A percentile compares a stretch with the other conserved stretches of the same genome.
Evolutionary conservation across 2,888 invertebrate genomes (phyloP).

Genomic region (Andrena bicolor): DNA sequence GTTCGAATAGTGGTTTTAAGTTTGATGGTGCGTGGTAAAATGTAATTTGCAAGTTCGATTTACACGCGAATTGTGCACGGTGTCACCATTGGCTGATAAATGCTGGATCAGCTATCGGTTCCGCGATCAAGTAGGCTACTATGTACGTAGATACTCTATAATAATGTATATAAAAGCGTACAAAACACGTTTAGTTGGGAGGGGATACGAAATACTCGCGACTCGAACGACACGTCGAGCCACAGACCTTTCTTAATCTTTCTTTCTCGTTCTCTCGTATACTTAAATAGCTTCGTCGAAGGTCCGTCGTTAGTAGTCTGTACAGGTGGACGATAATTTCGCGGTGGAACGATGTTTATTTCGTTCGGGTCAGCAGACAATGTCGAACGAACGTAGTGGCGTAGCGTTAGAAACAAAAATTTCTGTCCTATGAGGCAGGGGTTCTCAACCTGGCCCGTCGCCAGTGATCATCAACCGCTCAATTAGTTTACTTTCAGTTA

Average conservation of each 20-base stretch:
- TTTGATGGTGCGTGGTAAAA: neutral
- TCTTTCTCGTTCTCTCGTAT: slow-evolving; percentile 37
- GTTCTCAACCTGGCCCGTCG: neutral
- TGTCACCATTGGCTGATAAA: slow-evolving; percentile 27
- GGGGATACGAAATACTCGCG: slow-evolving; percentile 36
- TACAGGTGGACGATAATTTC: slow-evolving; percentile 38
- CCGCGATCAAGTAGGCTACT: slow-evolving; percentile 45
- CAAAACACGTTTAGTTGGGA: slow-evolving; percentile 50
- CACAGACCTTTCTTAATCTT: slow-evolving; percentile 9
- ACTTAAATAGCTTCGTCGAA: slow-evolving; percentile 43
- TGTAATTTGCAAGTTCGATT: slow-evolving; percentile 13
- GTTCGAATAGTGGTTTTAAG: neutral
- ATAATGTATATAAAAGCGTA: slow-evolving; percentile 64
- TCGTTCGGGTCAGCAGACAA: neutral
- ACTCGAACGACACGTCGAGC: slow-evolving; percentile 27
- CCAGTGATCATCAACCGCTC: too few relatives aligned
- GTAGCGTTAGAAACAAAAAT: neutral
- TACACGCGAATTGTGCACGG: slow-evolving; percentile 29
- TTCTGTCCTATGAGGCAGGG: neutral
- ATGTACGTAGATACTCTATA: slow-evolving; percentile 46
- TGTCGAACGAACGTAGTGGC: neutral
- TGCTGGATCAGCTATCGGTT: slow-evolving; percentile 42
- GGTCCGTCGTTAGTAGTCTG: slow-evolving; percentile 33
- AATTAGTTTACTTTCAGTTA: too few relatives aligned
- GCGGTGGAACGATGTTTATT: slow-evolving; percentile 11